These are phyloP conservation scores for Glyphotaelius pellucidus DNA, from an alignment of 2,888 invertebrate species.

Conservation along the genomic window DNA sequence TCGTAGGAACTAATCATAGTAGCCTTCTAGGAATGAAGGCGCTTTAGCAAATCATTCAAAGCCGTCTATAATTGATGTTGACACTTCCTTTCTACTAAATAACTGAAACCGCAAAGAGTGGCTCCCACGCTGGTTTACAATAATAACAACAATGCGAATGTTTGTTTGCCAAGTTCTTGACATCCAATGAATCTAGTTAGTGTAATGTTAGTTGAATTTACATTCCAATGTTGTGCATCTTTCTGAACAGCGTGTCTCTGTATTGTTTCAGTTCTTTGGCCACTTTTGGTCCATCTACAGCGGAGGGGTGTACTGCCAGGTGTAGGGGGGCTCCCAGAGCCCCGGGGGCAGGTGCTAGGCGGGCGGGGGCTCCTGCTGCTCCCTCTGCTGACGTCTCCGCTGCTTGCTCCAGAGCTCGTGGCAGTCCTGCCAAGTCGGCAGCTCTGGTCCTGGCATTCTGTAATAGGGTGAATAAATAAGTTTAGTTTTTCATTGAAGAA, in stretches of 20 bases:
- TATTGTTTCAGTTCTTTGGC: neutral
- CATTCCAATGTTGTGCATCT: neutral
- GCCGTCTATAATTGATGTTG: neutral
- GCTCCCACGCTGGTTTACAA: neutral
- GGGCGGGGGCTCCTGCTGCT: constrained; percentile 81
- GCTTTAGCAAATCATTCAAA: neutral
- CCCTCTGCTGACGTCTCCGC: constrained; percentile 89
- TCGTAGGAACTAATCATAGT: neutral
- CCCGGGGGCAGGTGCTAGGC: constrained; percentile 67
- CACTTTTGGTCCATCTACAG: neutral
- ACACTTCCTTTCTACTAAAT: neutral
- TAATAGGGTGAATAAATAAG: constrained; percentile 62
- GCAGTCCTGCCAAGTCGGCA: constrained; percentile 98
- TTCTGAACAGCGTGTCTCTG: neutral
- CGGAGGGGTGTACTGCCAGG: constrained; percentile 69
- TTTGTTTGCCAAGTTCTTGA: too few relatives aligned
- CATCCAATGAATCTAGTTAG: neutral
- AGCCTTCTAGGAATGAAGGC: neutral
- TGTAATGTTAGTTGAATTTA: neutral
- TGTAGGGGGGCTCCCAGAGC: constrained; percentile 69
- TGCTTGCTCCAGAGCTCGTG: constrained; percentile 99
- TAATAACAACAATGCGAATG: neutral
- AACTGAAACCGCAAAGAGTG: neutral
- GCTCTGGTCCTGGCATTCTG: constrained; percentile 89
- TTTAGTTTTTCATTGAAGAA: too few relatives aligned